Conservation (phyloP, 30 jellyfish, hydroid and myxozoan species). For the Chrysaora quinquecirrha region DNA sequence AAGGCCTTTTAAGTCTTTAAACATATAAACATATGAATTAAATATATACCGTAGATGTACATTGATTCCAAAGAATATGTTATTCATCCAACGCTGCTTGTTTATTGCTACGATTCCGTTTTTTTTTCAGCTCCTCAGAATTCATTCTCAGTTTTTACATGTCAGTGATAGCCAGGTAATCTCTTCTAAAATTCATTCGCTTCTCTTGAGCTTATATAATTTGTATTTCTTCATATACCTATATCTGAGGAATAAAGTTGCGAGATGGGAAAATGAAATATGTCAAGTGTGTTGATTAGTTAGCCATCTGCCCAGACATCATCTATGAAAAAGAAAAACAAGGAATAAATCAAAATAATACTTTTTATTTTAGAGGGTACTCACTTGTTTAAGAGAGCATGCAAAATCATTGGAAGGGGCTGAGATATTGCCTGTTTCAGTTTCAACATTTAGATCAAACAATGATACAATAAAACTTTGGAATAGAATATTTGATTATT, state of each 20-base stretch:
- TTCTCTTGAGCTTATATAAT: too few species aligned
- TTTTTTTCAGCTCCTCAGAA: slow-evolving; percentile 52
- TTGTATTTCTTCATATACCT: too few species aligned
- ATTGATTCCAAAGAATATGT: too few species aligned
- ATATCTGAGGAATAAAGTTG: too few species aligned
- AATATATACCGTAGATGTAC: too few species aligned
- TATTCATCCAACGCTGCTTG: too few species aligned
- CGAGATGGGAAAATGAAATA: too few species aligned
- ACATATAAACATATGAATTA: too few species aligned
- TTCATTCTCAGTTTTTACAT: slow-evolving; percentile 61
- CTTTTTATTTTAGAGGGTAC: slow-evolving; percentile 41
- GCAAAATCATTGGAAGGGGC: slow-evolving; percentile 37
- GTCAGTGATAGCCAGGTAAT: slow-evolving; percentile 68
- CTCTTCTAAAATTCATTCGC: background rate
- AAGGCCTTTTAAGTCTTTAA: background rate
- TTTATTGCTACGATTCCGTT: too few species aligned
- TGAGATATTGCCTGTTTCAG: slow-evolving; percentile 51
- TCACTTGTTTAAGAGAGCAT: slow-evolving; percentile 72
- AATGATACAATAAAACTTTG: slow-evolving; percentile 65
- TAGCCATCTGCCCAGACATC: background rate
- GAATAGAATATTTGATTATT: slow-evolving; percentile 67
- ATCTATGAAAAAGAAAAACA: too few species aligned
- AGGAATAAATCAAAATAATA: too few species aligned
- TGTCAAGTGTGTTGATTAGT: background rate
- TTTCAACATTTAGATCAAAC: slow-evolving; percentile 49